Base-by-base conservation (phyloP, 2,113 vertebrate species). In the Takifugu bimaculatus region DNA sequence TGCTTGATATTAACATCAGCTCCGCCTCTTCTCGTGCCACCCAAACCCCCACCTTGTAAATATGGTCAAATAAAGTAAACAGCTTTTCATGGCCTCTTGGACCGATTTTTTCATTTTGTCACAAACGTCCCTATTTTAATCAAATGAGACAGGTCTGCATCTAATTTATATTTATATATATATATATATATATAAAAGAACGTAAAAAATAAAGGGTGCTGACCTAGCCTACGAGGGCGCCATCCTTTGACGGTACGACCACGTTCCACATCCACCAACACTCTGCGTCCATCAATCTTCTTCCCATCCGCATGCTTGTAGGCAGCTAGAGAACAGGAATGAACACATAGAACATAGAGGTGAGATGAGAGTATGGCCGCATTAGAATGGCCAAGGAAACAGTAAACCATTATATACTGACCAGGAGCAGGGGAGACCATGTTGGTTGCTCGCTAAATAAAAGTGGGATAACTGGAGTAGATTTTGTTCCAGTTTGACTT, bases 221-320 rank as follows among this genome's bases (percentile, higher is more conserved):
- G 68, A 95, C 95, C 94, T 26, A 95, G 92, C 59, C 94, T 91
- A 65, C 95, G 92, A 35, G 95, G 94, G 45, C 88, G 91, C 95
- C 95, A 97, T 72, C 94, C 95, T 75, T 96, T 97, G 54, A 96
- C 94, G 0, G 95, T 97, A 47, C 94, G 92, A 57, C 94, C 95
- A 81, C 95, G 90, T 50, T 97, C 95, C 79, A 97, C 95, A 1
- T 97, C 95, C 65, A 97, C 95, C 42, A 97, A 84, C 73, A 97
- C 95, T 60, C 95, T 84, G 44, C 94, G 84, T 43, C 94, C 95
- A 1, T 96, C 95, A 0, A 96, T 97, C 92, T 97, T 96, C 92
- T 97, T 97, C 28, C 95, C 94, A 0, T 97, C 95, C 13, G 94
- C 95, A 14, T 97, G 95, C 82, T 97, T 96, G 90, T 97, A 97